phyloP scores from a whole-genome alignment of 2,797 vertebrate genomes.

The Rachycentron canadum region DNA sequence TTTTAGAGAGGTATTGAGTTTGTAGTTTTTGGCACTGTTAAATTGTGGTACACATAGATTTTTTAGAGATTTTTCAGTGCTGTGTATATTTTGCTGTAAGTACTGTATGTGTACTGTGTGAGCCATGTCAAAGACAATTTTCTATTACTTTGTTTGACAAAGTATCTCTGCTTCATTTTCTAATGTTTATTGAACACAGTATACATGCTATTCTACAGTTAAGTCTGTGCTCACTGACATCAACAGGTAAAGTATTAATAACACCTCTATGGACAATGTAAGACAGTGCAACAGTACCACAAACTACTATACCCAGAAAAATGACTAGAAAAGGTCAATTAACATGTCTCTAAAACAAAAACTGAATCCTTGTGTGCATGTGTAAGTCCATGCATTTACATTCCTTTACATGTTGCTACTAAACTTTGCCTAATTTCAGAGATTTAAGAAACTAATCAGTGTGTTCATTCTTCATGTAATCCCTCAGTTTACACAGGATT shows the following conservation, averaged over 20 bases:
- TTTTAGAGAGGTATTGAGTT: too few species aligned
- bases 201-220: background rate
- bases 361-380: background rate
- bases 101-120: too few species aligned
- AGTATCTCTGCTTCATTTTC: background rate
- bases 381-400: background rate
- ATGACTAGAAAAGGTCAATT: background rate
- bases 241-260: background rate
- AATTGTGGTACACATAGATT: too few species aligned
- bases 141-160: too few species aligned
- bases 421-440: constrained; percentile 9
- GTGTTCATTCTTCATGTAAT: constrained; percentile 4
- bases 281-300: background rate
- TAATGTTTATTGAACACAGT: background rate
- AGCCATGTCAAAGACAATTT: too few species aligned
- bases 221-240: background rate
- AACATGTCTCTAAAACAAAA: background rate
- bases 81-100: too few species aligned
- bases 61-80: too few species aligned
- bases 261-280: background rate
- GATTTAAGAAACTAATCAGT: background rate
- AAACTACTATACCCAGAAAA: background rate
- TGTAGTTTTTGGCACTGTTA: too few species aligned
- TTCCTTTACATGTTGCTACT: background rate
- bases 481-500: constrained; percentile 16